Base-by-base conservation (phyloP, 35 echinoderm and acorn worm species). In the Acanthaster planci region DNA sequence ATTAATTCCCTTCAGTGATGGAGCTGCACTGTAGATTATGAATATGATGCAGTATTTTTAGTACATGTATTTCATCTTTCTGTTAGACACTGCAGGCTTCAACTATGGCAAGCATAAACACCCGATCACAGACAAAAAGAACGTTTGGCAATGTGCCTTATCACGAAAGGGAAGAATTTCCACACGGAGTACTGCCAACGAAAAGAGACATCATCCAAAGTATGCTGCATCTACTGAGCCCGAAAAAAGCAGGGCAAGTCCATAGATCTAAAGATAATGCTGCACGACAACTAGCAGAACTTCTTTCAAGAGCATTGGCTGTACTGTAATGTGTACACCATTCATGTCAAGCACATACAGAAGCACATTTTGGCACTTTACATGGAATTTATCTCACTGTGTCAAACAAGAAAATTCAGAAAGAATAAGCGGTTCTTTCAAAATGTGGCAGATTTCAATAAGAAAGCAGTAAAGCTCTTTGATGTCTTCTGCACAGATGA, bases 261-360 rank as follows among this genome's bases (percentile, higher is more conserved):
- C 81, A 83, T n/a, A 51, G 81, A 18, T 83, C 81, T n/a, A n/a
- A 29, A 60, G 56, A 83, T n/a, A 37, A 23, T 83, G 81, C 81
- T 21, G 27, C 81, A 35, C 21, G 36, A 16, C 81, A 58, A 8
- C 56, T 83, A 37, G 52, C 81, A 36, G 52, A 57, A 36, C 10
- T 54, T 56, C 22, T n/a, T 83, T 37, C 21, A 59, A 83, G 81
- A 83, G 53, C 81, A 83, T 40, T 83, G 81, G 81, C 14, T 57
- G 8, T 83, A 27, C 27, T 83, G 81, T 60, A 83, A 83, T 34
- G 38, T 83, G 12, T 83, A 83, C 54, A 83, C 81, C 7, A 57
- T 59, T 59, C 54, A 51, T 21, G 56, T 19, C n/a, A n/a, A n/a
- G n/a, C n/a, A n/a, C n/a, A n/a, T n/a, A n/a, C n/a, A n/a, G n/a